Base-by-base conservation (phyloP, 2,797 vertebrate genomes). In the Spondyliosoma cantharus region DNA sequence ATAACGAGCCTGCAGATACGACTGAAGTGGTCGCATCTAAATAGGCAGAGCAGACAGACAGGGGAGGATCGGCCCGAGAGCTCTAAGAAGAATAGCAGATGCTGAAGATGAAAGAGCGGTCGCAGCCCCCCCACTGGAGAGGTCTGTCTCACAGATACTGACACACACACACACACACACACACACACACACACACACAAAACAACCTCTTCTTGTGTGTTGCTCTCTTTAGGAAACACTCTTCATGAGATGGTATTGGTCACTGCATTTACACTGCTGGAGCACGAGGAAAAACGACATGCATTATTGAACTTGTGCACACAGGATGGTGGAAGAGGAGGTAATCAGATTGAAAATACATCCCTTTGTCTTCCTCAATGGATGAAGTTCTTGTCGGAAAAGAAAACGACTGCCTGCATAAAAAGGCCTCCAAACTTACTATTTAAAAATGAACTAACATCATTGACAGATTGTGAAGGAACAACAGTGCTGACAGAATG, bases 11-110 rank as follows among this genome's bases (percentile, higher is more conserved):
- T 87, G 82, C 78, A 90, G 87, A 92, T 88, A 88, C 74, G 88
- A 91, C 83, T 91, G 92, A 92, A 93, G 91, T 89, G 91, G 89
- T 92, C 52, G 64, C 74, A 84, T 84, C 69, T 78, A 82, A 87
- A 86, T 58, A 74, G 84, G 72, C 80, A 3, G 73, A 86, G 83
- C 87, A 90, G 91, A 89, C 84, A 87, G 86, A 87, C 84, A 84
- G 88, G 0, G 13, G 78, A 86, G 81, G 80, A 48, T 81, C 64
- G 83, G 70, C 60, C 78, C 27, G 24, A 76, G 85, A 65, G 77
- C 61, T 56, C 48, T 83, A 54, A 89, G 82, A 90, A 75, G 85
- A 90, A 90, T 70, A 88, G 84, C 87, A 90, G 90, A 88, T 84
- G 88, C 87, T 69, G 72, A 24, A 89, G 88, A 91, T 91, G 83